These are phyloP conservation scores for Iphiclides podalirius DNA, from an alignment of 2,888 invertebrate genomes.

Conservation along the genomic window DNA sequence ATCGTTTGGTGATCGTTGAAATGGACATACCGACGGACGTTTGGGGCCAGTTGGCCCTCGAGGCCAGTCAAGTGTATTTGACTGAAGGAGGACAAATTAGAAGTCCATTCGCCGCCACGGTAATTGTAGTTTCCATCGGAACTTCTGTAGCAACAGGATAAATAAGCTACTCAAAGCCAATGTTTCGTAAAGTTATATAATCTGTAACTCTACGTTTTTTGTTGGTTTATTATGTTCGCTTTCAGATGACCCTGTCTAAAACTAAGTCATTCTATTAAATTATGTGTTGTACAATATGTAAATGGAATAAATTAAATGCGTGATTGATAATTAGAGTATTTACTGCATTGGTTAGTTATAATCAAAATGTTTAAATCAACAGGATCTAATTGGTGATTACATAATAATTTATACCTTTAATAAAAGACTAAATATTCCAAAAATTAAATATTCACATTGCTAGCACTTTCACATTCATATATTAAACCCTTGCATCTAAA, in stretches of 20 bases:
- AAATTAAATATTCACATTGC: too few species aligned
- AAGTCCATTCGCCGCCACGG: constrained; percentile 92
- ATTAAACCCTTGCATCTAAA: too few species aligned
- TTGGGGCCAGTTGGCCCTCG: constrained; percentile 93
- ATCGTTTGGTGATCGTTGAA: constrained; percentile 33
- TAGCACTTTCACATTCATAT: too few species aligned
- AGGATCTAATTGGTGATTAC: too few species aligned
- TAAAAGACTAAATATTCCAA: too few species aligned
- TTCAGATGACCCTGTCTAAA: not conserved
- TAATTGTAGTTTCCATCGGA: constrained; percentile 60
- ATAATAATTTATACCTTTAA: too few species aligned
- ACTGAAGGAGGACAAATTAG: constrained; percentile 86
- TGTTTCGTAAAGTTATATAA: not conserved
- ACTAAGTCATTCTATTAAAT: not conserved
- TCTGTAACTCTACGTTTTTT: not conserved
- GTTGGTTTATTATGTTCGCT: not conserved
- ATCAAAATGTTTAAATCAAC: too few species aligned
- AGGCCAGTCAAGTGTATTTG: constrained; percentile 92
- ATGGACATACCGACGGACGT: constrained; percentile 89
- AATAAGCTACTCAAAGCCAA: not conserved
- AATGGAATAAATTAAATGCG: too few species aligned
- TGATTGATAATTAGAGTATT: too few species aligned
- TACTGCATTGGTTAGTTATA: too few species aligned
- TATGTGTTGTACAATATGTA: too few species aligned
- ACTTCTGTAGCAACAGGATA: not conserved